Base-by-base conservation (phyloP, 2,888 invertebrate species). In the Limnephilus auricula region DNA sequence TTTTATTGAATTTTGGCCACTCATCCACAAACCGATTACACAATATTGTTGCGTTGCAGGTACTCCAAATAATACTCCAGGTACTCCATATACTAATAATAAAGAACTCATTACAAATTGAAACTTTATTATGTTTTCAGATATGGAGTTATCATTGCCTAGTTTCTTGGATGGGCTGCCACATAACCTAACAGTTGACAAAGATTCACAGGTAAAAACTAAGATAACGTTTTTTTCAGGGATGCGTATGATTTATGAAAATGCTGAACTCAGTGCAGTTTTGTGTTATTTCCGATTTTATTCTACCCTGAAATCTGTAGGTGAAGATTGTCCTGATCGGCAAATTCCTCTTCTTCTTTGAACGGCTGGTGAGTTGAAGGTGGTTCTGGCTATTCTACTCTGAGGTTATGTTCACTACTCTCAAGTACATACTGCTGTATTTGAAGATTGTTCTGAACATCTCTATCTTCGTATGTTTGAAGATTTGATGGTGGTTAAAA, bases 141-240 rank as follows among this genome's bases (percentile, higher is more conserved):
- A 93, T 78, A 86, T 83, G 37, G 93, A 93, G 83, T 12, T 45
- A 15, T 89, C 91, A 18, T 32, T 93, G 15, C 93, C 93, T 25
- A 50, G 91, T 50, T 93, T 93, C 88, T 80, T 93, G n/a, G 92
- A 93, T 31, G 91, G 89, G 1, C 80, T 93, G 40, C 93, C 93
- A 15, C 90, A 92, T 50, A 92, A 93, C 82, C 37, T 92, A 13
- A 93, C 92, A 18, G 92, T 92, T 15, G n/a, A 89, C 12, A 91
- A 92, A 87, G 91, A 92, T 92, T 90, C 89, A 10, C 93, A 93
- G 92, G 93, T 93, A 90, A 89, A 45, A 65, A 91, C 9, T 30
- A 92, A 84, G 40, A 85, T 85, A 45, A 85, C 30, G 40, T n/a
- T 40, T 80, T n/a, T 15, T 80, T 80, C 6, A 32, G 65, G 65